These are phyloP conservation scores for Drosophila kepulauana DNA, from an alignment of 1,140 invertebrate species.

Conservation along the genomic window DNA sequence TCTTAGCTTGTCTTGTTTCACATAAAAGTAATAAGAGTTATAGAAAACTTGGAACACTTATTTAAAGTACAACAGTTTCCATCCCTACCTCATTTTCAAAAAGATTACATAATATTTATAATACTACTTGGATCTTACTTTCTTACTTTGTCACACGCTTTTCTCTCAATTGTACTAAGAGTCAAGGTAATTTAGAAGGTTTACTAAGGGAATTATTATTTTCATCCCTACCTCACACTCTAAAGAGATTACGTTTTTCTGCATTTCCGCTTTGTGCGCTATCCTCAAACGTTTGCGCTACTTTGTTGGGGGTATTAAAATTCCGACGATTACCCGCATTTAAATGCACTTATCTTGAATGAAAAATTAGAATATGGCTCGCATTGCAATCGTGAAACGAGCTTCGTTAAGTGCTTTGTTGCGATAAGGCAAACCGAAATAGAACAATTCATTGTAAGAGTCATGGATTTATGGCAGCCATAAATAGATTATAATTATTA, in stretches of 20 bases:
- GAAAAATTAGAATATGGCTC: conserved; percentile 11
- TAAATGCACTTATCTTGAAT: neutral
- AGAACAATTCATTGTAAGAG: conserved; percentile 1
- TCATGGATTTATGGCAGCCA: conserved; percentile 23
- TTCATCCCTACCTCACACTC: neutral
- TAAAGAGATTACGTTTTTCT: neutral
- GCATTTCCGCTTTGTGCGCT: conserved; percentile 8
- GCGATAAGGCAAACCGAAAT: conserved; percentile 20
- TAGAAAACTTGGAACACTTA: too few species aligned
- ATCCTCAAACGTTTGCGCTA: conserved; percentile 5
- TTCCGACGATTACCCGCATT: neutral
- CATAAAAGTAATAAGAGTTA: too few species aligned
- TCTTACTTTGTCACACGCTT: too few species aligned
- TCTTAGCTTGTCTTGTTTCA: too few species aligned
- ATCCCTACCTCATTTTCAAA: too few species aligned
- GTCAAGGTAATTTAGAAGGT: too few species aligned
- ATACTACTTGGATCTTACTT: too few species aligned
- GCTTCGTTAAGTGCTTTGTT: neutral
- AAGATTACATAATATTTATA: too few species aligned
- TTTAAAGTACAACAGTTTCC: too few species aligned
- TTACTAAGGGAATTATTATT: too few species aligned
- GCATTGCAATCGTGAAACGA: conserved; percentile 16
- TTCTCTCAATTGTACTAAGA: too few species aligned
- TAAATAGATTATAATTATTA: conserved; percentile 53
- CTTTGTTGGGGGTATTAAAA: neutral